Base-by-base conservation (phyloP, 2,888 invertebrate genomes). In the Drosophila mimica region DNA sequence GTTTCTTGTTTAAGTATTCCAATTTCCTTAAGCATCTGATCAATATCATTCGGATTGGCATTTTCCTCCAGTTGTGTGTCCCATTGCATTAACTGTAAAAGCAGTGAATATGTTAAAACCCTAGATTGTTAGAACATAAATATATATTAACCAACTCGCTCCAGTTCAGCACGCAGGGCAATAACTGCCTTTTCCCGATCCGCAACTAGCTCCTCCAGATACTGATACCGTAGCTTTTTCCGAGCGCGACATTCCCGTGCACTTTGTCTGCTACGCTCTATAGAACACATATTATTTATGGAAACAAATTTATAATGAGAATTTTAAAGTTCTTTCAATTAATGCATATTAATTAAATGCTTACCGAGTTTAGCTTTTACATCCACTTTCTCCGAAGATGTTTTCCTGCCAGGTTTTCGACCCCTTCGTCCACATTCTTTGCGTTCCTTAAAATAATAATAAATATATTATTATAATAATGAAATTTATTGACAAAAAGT, bases 181-280 rank as follows among this genome's bases (percentile, higher is more conserved):
- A 98, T 94, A 25, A 99, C 98, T 13, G 99, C 97, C 87, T 98
- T 97, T 92, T 99, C 99, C 78, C 99, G 94, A 93, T 98, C 98
- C 0, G 97, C 95, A 5, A 99, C 99, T 81, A 99, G 94, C 93
- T 99, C 99, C 93, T 99, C 99, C 80, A 99, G 94, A 92, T 99
- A 99, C 93, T 99, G 99, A 93, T 99, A 99, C 61, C 99, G 95
- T 76, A 99, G 95, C 93, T 99, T 99, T 94, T 99, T 99, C 61
- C 99, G 95, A 54, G 99, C 99, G 81, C 99, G 96, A 93, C 99
- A 99, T 94, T 99, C 99, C 89, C 99, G 95, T 82, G 99, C 99
- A 94, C 98, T 98, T 94, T 99, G 99, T 84, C 99, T 95, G 93
- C 99, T 99, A 75, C 99, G 95, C 94, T 99, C 99, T 97, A 33